Evolutionary conservation across 2,888 invertebrate species (phyloP), one percentile per base, ranked within the genome.

Genomic region (Leptopterna dolabrata): DNA sequence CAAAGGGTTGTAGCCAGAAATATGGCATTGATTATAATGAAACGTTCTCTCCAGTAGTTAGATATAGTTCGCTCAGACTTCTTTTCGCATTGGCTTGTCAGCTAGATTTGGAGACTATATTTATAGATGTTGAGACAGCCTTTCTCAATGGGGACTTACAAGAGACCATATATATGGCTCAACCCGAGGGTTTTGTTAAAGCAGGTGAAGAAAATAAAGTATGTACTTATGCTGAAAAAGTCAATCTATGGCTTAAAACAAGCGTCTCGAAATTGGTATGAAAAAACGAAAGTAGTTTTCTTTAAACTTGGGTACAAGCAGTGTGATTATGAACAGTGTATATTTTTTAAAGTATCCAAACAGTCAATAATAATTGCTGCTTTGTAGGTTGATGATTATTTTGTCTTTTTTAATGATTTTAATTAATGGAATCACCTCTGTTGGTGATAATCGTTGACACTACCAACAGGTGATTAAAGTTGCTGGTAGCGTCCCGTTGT

Each of bases 171-270:
- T n/a, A n/a, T n/a, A n/a, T n/a, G 91, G 87, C 90, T 41, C 91
- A 91, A 63, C 91, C 91, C 63, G 89, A 91, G 82, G 91, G 91
- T 16, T 90, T 89, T 85, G 83, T 89, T n/a, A n/a, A n/a, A 19
- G 6, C 19, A 9, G 24, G 63, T 63, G n/a, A 63, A 7, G 4
- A 6, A 11, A 43, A 43, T n/a, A 11, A 43, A 43, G 6, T 11
- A 43, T 6, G 43, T 43, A 11, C 11, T 6, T 11, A 6, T 6
- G 43, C 11, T 43, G 43, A 43, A 43, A 11, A 43, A 43, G 43
- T 6, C 43, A 6, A 43, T 43, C 11, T 43, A 43, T 43, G 43
- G 43, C 6, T 11, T 43, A 6, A 43, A 43, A 11, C 43, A 43
- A 11, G 6, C 43, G 6, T 43, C 43, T 9, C 6, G 43, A 43